A percentile compares a stretch with the other conserved stretches of the same genome.
Conservation (phyloP, 1,140 invertebrate genomes). For the Solenopsis fugax region DNA sequence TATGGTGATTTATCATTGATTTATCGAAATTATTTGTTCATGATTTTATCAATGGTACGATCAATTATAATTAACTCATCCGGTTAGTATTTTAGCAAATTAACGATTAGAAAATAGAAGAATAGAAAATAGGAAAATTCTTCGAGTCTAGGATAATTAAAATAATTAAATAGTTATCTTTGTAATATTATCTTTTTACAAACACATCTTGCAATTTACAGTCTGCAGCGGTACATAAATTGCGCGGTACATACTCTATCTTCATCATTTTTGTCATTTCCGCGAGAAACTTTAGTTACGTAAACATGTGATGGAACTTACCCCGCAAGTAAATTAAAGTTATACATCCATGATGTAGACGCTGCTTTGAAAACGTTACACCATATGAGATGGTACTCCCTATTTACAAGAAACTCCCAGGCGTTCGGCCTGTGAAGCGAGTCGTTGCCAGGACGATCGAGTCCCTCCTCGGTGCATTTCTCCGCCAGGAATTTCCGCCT, state of each 20-base stretch:
- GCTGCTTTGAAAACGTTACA: slow-evolving; percentile 96
- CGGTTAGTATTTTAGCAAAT: not conserved
- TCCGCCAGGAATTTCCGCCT: slow-evolving; percentile 86
- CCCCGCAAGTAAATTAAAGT: slow-evolving; percentile 94
- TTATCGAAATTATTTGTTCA: too few species aligned
- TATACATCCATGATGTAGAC: slow-evolving; percentile 96
- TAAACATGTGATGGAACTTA: slow-evolving; percentile 77
- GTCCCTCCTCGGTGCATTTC: slow-evolving; percentile 86
- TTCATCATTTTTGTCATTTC: not conserved
- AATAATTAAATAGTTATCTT: slow-evolving; percentile 28
- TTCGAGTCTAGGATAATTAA: not conserved
- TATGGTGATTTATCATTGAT: not conserved
- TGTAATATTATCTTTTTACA: slow-evolving; percentile 2
- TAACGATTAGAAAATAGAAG: not conserved
- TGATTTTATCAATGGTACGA: not conserved
- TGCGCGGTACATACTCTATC: not conserved
- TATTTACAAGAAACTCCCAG: slow-evolving; percentile 94
- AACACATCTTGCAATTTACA: not conserved
- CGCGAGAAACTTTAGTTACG: not conserved
- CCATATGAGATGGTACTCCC: slow-evolving; percentile 93
- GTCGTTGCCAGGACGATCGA: slow-evolving; percentile 88
- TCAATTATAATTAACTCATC: not conserved
- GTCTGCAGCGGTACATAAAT: not conserved
- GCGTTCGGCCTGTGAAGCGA: slow-evolving; percentile 91
- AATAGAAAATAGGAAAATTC: not conserved